A percentile compares a stretch with the other conserved stretches of the same genome.
Conservation (phyloP, 2,888 invertebrate species). For the Pterostichus madidus region DNA sequence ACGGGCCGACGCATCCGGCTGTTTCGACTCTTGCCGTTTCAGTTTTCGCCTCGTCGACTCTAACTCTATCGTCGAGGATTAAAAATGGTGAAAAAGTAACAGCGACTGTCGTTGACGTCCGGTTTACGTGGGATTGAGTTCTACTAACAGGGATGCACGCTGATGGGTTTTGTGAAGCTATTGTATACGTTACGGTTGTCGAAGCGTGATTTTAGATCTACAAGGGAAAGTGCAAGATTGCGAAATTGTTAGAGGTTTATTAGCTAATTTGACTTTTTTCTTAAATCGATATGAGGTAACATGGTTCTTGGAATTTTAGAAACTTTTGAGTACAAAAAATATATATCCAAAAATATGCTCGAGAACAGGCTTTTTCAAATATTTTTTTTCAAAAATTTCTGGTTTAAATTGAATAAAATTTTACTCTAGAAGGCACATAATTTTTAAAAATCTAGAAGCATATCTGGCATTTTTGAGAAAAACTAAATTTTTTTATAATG, state of each 20-base stretch:
- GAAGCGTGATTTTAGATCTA: not conserved
- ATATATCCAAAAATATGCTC: no score
- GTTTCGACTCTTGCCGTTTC: constrained; percentile 38
- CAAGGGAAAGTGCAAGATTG: not conserved
- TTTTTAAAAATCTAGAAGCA: no score
- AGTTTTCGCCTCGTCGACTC: constrained; percentile 43
- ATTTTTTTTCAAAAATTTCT: no score
- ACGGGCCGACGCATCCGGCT: constrained; percentile 53
- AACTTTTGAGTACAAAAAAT: no score
- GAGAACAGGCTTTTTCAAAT: no score
- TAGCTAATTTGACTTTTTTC: not conserved
- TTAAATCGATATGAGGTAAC: no score
- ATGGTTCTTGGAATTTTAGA: no score
- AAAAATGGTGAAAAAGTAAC: constrained; percentile 23
- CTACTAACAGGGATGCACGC: not conserved
- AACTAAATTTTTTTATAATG: no score
- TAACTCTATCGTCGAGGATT: constrained; percentile 17
- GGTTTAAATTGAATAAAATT: no score
- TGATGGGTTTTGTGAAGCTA: constrained; percentile 36
- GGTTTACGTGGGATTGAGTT: constrained; percentile 31
- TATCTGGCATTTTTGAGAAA: no score
- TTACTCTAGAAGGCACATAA: no score
- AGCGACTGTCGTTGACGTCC: constrained; percentile 49
- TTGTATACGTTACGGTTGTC: constrained; percentile 34
- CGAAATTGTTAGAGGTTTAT: not conserved